Conservation (phyloP, 2,797 vertebrate species). For the Anguilla marmorata region DNA sequence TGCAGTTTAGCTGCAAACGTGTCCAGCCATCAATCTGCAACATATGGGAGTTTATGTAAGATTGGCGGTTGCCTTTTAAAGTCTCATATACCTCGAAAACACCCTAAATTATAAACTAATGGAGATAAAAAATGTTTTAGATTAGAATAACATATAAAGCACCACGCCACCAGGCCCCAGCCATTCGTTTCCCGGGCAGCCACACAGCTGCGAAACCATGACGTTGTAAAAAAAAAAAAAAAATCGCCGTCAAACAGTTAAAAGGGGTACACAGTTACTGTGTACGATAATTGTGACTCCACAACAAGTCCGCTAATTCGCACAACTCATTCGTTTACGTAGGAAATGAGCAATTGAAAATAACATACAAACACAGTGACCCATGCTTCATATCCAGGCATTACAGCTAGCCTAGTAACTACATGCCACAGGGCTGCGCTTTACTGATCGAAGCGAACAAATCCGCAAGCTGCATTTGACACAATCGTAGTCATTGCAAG, state of each 20-base stretch:
- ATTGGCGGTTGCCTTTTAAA: not conserved
- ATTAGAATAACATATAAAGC: not conserved
- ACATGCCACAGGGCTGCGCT: not conserved
- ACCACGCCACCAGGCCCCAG: slow-evolving; percentile 36
- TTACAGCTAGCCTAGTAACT: not conserved
- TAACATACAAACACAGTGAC: not conserved
- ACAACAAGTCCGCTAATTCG: not conserved
- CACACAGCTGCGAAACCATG: slow-evolving; percentile 8
- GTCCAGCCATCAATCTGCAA: not conserved
- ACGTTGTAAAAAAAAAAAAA: slow-evolving; percentile 16
- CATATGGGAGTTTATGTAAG: not conserved
- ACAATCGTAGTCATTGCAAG: not conserved
- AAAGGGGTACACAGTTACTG: not conserved
- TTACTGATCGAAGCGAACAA: slow-evolving; percentile 9
- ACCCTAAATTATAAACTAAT: no score
- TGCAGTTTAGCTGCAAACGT: not conserved
- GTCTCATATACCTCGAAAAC: not conserved
- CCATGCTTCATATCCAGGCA: not conserved
- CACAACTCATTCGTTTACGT: not conserved
- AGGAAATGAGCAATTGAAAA: not conserved
- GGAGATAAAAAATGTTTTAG: not conserved
- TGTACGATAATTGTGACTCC: not conserved
- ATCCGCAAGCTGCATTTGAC: slow-evolving; percentile 28
- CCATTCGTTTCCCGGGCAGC: slow-evolving; percentile 40
- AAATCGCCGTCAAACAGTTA: not conserved